Evolutionary conservation across 2,888 invertebrate species (phyloP).

Genomic region (Epinotia nisella): DNA sequence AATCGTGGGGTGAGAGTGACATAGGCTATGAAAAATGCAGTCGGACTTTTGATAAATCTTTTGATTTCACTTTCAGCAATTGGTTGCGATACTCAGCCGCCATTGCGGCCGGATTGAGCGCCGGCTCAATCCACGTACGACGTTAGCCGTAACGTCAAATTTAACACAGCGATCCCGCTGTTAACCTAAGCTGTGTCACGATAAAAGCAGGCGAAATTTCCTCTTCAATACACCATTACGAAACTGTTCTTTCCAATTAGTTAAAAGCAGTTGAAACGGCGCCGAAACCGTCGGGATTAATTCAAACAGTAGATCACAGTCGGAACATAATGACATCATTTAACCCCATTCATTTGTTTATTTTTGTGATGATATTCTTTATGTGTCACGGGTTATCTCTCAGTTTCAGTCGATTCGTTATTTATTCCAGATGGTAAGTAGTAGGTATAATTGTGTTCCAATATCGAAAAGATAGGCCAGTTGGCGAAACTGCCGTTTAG

Average conservation of each 20-base stretch:
- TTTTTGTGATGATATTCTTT: slow-evolving; percentile 33
- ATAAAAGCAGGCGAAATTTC: background rate
- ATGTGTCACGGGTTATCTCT: slow-evolving; percentile 17
- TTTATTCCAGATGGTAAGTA: background rate
- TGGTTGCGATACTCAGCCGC: too few species aligned
- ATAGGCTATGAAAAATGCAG: too few species aligned
- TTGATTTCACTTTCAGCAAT: too few species aligned
- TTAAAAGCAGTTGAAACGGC: slow-evolving; percentile 23
- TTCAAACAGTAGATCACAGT: slow-evolving; percentile 40
- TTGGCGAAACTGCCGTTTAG: background rate
- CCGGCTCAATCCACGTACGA: too few species aligned
- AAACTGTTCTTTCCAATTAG: slow-evolving; percentile 36
- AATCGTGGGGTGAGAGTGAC: too few species aligned
- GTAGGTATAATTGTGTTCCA: background rate
- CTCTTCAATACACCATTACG: slow-evolving; percentile 10
- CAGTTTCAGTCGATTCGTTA: background rate
- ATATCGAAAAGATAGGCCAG: background rate
- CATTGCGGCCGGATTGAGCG: too few species aligned
- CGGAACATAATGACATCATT: slow-evolving; percentile 39
- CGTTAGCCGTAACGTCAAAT: too few species aligned
- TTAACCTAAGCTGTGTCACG: background rate
- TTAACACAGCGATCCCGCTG: background rate
- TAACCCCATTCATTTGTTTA: slow-evolving; percentile 40
- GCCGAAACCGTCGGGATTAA: slow-evolving; percentile 32
- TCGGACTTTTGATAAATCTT: too few species aligned